Evolutionary conservation across 2,797 vertebrate species (phyloP).

Genomic region (Poecilia picta): DNA sequence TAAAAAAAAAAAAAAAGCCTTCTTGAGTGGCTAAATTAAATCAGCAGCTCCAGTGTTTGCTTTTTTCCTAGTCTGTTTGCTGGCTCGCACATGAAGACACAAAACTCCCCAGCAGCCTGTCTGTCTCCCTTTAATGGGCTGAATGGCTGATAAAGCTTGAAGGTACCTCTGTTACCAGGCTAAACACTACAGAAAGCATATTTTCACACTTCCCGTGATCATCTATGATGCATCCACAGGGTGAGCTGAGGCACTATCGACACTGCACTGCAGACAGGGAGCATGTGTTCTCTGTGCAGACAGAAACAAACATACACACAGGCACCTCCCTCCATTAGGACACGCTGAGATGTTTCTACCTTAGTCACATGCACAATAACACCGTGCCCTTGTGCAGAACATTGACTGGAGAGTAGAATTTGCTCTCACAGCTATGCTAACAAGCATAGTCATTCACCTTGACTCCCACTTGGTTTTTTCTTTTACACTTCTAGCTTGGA

Average conservation of each 20-base stretch:
- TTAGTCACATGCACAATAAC: constrained; percentile 22
- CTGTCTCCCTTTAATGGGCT: not conserved
- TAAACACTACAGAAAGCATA: constrained; percentile 8
- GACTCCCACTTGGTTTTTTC: not conserved
- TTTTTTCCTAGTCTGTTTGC: not conserved
- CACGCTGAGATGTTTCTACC: constrained; percentile 25
- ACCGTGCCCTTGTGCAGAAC: constrained; percentile 43
- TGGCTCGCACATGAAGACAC: not conserved
- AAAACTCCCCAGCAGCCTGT: not conserved
- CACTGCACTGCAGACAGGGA: not conserved
- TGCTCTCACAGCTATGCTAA: not conserved
- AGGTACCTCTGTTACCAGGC: not conserved
- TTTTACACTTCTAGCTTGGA: no score
- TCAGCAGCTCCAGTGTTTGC: not conserved
- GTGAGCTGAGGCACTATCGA: constrained; percentile 38
- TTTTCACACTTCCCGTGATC: constrained; percentile 20
- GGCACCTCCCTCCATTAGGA: not conserved
- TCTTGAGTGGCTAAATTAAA: not conserved
- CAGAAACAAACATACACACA: not conserved
- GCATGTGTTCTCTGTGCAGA: not conserved
- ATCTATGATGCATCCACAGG: constrained; percentile 62
- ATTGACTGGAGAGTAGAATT: constrained; percentile 54
- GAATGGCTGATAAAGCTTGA: constrained; percentile 1
- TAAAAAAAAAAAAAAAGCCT: not conserved
- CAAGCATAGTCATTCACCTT: not conserved